These are phyloP conservation scores for Lepidurus arcticus DNA, from an alignment of 1,140 invertebrate species.

Conservation along the genomic window DNA sequence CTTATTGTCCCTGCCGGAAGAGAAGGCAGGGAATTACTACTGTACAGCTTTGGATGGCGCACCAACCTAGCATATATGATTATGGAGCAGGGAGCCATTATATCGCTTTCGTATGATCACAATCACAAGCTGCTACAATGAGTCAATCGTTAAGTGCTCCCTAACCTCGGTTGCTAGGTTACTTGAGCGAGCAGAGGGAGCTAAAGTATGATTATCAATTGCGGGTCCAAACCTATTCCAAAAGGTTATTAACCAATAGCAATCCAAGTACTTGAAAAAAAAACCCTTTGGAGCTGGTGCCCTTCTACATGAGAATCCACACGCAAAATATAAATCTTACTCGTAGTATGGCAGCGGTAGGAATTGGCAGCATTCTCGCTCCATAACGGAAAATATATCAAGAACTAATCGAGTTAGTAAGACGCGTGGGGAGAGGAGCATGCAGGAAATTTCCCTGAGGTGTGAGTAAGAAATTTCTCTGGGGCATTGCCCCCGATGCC, in stretches of 20 bases:
- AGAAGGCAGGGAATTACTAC: background rate
- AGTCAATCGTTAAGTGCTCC: constrained; percentile 6
- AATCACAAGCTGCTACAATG: background rate
- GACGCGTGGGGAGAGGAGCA: background rate
- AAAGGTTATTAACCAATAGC: too few relatives aligned
- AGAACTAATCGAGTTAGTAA: background rate
- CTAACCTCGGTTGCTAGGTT: constrained; percentile 3
- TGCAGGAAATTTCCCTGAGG: constrained; percentile 2
- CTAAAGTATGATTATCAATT: background rate
- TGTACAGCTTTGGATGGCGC: background rate
- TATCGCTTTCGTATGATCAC: background rate
- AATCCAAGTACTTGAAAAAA: too few relatives aligned
- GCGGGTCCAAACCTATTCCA: background rate
- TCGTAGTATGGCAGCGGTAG: background rate
- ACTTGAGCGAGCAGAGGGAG: background rate
- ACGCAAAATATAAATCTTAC: too few relatives aligned
- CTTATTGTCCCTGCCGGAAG: background rate
- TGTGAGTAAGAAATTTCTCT: constrained; percentile 4
- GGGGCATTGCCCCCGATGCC: background rate
- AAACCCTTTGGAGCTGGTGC: too few relatives aligned
- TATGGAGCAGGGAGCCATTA: background rate
- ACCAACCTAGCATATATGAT: background rate
- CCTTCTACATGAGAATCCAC: too few relatives aligned
- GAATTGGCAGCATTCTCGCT: background rate
- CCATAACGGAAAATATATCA: background rate